Conservation (phyloP, 2,797 vertebrate species). For the Siniperca obscura region DNA sequence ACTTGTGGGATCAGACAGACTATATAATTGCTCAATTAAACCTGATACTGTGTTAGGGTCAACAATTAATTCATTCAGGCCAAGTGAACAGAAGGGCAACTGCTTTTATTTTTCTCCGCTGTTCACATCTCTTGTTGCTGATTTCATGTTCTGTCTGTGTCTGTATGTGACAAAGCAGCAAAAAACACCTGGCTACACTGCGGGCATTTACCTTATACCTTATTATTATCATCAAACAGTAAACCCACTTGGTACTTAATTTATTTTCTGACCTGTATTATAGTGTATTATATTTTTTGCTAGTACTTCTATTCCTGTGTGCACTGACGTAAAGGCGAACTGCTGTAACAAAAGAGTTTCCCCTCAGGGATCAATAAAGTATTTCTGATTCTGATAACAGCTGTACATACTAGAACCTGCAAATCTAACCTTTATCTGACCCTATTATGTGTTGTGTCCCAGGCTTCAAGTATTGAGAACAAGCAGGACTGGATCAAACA, state of each 20-base stretch:
- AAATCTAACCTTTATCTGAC: conserved; percentile 9
- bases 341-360: too few species aligned
- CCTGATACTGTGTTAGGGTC: conserved; percentile 13
- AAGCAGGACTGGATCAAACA: conserved; percentile 99
- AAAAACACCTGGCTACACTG: not conserved
- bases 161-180: conserved; percentile 2
- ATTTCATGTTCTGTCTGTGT: conserved; percentile 12
- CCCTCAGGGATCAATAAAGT: too few species aligned
- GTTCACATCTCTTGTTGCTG: conserved; percentile 13
- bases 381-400: not conserved
- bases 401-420: not conserved
- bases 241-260: too few species aligned
- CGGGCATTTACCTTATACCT: not conserved
- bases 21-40: conserved; percentile 27
- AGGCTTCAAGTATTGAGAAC: conserved; percentile 99
- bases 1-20: conserved; percentile 22
- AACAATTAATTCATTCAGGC: conserved; percentile 5
- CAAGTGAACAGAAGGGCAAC: not conserved
- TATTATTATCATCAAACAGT: too few species aligned
- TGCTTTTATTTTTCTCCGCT: not conserved
- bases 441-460: conserved; percentile 26
- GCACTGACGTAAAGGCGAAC: too few species aligned
- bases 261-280: too few species aligned
- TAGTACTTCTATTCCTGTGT: too few species aligned
- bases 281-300: too few species aligned